These are phyloP conservation scores for Cossypha dichroa DNA, from an alignment of 2,797 vertebrate species.

Conservation along the genomic window DNA sequence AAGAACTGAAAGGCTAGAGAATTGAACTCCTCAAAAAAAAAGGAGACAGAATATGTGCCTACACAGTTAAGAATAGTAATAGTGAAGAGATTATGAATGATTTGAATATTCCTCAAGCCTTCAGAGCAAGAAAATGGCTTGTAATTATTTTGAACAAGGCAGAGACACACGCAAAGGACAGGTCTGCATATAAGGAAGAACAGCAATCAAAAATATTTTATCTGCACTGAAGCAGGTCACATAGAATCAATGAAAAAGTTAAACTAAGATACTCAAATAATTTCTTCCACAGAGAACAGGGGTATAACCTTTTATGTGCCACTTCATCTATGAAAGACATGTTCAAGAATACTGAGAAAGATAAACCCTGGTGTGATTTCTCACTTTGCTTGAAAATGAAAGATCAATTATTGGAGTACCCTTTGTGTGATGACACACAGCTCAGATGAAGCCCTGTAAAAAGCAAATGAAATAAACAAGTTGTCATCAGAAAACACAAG, in stretches of 20 bases:
- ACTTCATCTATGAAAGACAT: not conserved
- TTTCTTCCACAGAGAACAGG: not conserved
- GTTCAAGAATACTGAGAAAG: not conserved
- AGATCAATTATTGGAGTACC: not conserved
- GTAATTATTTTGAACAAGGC: not conserved
- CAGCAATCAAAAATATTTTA: not conserved
- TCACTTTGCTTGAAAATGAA: not conserved
- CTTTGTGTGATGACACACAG: not conserved
- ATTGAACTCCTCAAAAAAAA: not conserved
- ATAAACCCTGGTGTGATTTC: not conserved
- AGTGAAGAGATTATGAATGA: not conserved
- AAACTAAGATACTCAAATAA: not conserved
- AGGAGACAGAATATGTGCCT: not conserved
- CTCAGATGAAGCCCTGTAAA: not conserved
- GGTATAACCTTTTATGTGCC: not conserved
- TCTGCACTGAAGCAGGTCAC: not conserved
- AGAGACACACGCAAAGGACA: not conserved
- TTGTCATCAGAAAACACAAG: constrained; percentile 4
- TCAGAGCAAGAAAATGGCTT: not conserved
- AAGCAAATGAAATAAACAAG: constrained; percentile 10
- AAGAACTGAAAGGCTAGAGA: not conserved
- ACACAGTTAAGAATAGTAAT: not conserved
- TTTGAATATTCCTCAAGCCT: not conserved
- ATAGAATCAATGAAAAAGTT: not conserved
- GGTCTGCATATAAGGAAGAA: not conserved